Base-by-base conservation (phyloP, 2,888 invertebrate genomes). In the Lissocephala sabroskyi region DNA sequence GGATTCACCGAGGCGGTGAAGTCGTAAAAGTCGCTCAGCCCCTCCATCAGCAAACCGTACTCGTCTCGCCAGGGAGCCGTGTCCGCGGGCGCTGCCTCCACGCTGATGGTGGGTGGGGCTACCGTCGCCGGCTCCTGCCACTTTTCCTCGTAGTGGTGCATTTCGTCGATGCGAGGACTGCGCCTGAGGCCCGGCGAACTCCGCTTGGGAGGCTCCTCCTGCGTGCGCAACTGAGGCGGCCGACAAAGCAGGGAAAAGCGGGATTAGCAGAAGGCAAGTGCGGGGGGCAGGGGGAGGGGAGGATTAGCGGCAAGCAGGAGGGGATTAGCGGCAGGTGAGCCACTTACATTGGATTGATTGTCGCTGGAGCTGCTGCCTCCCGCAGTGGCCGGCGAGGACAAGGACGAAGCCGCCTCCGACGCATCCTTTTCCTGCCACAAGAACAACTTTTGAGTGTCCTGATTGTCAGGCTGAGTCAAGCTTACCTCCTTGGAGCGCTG, bases 11-110 rank as follows among this genome's bases (percentile, higher is more conserved):
- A 82, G 13, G 83, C 84, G 6, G 80, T 74, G 44, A 84, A 84
- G 35, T 84, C 84, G 17, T 84, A 84, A 32, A 84, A 84, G 41
- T 84, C 84, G 54, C 84, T 84, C 2, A 84, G 49, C 0, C 84
- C 84, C 56, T 83, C 79, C 73, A 82, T 65, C 0, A 84, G 41
- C 2, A 79, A 50, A 1, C 79, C 82, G 13, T 80, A 55, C 23
- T 75, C 52, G 63, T 83, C 83, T 0, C 79, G 67, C 80, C 83
- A 82, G 0, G 79, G 56, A 3, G 62, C 80, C n/a, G 67, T 75
- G 26, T 82, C 82, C 10, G 77, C 62, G 11, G 79, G 52, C 10
- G 77, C 62, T 13, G 79, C 51, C 2, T 71, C 65, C 5, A 83
- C 45, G 13, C 36, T 42, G n/a, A 57, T 71, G 10, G 37, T 48